These are phyloP conservation scores for Capitulum mitella DNA, from an alignment of 2,888 invertebrate species.

Conservation along the genomic window DNA sequence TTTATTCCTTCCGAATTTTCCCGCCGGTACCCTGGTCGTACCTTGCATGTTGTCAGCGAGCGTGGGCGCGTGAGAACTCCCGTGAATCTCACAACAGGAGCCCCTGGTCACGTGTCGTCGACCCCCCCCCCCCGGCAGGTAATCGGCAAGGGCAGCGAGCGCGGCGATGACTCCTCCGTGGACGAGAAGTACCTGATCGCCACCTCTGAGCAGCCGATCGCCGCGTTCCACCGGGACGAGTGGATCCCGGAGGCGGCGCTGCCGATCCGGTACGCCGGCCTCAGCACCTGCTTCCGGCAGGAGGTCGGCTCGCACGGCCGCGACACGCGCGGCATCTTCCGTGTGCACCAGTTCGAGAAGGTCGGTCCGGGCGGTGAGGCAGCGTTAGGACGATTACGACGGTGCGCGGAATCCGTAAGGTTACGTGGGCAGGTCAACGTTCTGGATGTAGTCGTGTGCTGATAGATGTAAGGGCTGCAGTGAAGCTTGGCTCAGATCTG, in stretches of 20 bases:
- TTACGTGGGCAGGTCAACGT: too few relatives aligned
- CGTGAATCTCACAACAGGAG: too few relatives aligned
- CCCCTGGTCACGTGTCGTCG: too few relatives aligned
- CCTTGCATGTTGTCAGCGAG: too few relatives aligned
- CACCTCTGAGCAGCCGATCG: constrained; percentile 98
- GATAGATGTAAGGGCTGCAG: too few relatives aligned
- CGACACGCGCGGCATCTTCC: constrained; percentile 96
- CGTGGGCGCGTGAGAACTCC: too few relatives aligned
- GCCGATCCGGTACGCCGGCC: constrained; percentile 91
- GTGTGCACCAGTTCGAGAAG: constrained; percentile 99
- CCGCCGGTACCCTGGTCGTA: too few relatives aligned
- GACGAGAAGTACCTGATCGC: constrained; percentile 99
- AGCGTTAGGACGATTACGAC: too few relatives aligned
- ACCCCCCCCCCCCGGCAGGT: constrained; percentile 47
- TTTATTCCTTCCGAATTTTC: too few relatives aligned
- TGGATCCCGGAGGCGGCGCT: constrained; percentile 82
- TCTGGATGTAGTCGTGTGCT: too few relatives aligned
- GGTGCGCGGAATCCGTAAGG: too few relatives aligned
- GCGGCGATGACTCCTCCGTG: constrained; percentile 62
- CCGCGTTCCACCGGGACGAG: constrained; percentile 94
- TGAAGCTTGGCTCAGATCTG: too few relatives aligned
- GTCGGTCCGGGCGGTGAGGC: constrained; percentile 43
- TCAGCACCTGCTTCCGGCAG: constrained; percentile 96
- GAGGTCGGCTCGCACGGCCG: constrained; percentile 98
- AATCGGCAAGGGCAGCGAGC: constrained; percentile 65